These are phyloP conservation scores for Orycteropus afer DNA, from an alignment of 2,113 vertebrate genomes.

Conservation along the genomic window DNA sequence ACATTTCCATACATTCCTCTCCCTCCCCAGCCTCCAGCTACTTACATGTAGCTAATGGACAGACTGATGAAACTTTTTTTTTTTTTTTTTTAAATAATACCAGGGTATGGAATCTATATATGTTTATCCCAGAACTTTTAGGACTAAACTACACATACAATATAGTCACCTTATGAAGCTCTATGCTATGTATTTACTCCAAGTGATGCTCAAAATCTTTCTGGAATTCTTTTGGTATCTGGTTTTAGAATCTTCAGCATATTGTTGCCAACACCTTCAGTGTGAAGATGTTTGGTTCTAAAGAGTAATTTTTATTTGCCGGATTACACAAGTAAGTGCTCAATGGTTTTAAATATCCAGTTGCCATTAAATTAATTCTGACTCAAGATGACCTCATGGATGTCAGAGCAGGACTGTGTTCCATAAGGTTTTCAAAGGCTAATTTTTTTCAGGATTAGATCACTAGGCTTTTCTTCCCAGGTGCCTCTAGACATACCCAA, in stretches of 20 bases:
- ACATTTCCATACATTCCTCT: constrained; percentile 69
- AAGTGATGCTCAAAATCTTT: neutral
- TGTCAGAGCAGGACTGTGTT: neutral
- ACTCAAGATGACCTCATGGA: neutral
- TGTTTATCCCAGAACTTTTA: neutral
- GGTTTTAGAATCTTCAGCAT: neutral
- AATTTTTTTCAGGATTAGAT: neutral
- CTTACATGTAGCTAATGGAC: constrained; percentile 53
- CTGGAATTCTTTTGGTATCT: constrained; percentile 36
- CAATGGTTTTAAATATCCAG: neutral
- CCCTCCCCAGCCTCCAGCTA: constrained; percentile 58
- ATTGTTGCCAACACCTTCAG: neutral
- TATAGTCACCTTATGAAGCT: neutral
- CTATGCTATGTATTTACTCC: neutral
- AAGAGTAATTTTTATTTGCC: neutral
- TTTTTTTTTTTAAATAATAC: neutral
- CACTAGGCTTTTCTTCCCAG: neutral
- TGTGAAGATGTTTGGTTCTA: neutral
- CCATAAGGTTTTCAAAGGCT: neutral
- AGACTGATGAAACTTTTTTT: neutral
- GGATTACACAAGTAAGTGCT: neutral
- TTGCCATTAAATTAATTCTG: neutral
- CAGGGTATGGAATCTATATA: neutral
- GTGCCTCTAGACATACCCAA: neutral
- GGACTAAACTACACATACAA: neutral